phyloP scores from a whole-genome alignment of 2,888 invertebrate genomes.

The Eupithecia vulgata region DNA sequence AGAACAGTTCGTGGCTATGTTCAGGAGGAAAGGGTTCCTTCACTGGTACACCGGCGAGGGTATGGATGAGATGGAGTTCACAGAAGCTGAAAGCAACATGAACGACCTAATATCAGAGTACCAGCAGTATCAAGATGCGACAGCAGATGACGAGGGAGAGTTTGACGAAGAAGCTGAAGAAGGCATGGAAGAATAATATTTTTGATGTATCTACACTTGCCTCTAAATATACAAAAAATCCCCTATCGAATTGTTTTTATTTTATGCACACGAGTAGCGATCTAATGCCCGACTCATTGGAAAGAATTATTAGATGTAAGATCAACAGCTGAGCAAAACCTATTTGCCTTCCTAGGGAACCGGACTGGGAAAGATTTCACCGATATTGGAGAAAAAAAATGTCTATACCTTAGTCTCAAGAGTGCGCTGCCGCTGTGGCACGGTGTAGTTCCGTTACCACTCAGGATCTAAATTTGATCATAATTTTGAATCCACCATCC shows the following conservation, averaged over 20 bases:
- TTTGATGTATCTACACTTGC: neutral
- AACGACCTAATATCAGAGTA: slow-evolving; percentile 11
- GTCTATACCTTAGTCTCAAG: too few relatives aligned
- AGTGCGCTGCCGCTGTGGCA: too few relatives aligned
- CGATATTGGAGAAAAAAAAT: too few relatives aligned
- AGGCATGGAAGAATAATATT: neutral
- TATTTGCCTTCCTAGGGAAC: too few relatives aligned
- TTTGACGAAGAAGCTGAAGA: slow-evolving; percentile 11
- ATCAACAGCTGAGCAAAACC: too few relatives aligned
- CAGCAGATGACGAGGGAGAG: slow-evolving; percentile 10
- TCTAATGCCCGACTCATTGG: neutral
- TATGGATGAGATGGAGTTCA: slow-evolving; percentile 15
- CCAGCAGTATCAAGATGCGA: slow-evolving; percentile 12
- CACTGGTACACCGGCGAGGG: slow-evolving; percentile 13
- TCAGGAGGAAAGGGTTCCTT: slow-evolving; percentile 9
- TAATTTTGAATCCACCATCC: too few relatives aligned
- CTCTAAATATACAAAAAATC: neutral
- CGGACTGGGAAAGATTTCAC: too few relatives aligned
- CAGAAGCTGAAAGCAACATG: slow-evolving; percentile 12
- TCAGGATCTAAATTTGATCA: too few relatives aligned
- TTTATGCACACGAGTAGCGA: neutral
- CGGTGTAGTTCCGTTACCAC: too few relatives aligned
- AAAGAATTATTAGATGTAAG: neutral
- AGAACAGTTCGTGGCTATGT: slow-evolving; percentile 11
- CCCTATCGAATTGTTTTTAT: neutral